phyloP scores from a whole-genome alignment of 2,888 invertebrate genomes.

The Meloe dianella region DNA sequence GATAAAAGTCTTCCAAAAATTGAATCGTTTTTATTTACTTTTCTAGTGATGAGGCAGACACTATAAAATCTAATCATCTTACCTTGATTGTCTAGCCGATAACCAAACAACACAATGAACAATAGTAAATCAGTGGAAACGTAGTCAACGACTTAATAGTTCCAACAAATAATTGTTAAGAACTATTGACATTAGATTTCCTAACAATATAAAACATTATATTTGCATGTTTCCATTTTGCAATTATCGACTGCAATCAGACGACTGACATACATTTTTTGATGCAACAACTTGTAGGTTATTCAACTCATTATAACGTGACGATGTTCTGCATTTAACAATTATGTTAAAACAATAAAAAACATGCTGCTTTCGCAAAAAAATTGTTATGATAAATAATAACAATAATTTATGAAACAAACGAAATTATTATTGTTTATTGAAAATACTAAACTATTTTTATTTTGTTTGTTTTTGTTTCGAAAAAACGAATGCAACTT shows the following conservation, averaged over 20 bases:
- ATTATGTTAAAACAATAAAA: background rate
- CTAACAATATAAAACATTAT: conserved; percentile 17
- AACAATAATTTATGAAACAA: background rate
- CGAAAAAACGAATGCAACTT: too few species aligned
- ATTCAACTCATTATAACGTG: conserved; percentile 24
- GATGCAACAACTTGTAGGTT: conserved; percentile 26
- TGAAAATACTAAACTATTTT: too few species aligned
- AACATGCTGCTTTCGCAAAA: background rate
- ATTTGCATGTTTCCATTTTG: conserved; percentile 32
- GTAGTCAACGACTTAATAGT: conserved; percentile 2
- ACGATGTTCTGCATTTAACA: background rate
- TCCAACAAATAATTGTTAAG: background rate
- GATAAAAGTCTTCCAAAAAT: background rate
- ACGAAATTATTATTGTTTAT: too few species aligned
- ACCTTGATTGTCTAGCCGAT: conserved; percentile 18
- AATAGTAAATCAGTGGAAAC: conserved; percentile 1
- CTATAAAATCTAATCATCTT: conserved; percentile 1
- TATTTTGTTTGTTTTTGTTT: too few species aligned
- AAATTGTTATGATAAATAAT: background rate
- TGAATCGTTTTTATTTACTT: background rate
- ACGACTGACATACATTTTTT: conserved; percentile 31
- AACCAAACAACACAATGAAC: conserved; percentile 9
- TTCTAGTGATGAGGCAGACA: background rate
- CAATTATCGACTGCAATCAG: conserved; percentile 28
- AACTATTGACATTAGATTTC: conserved; percentile 19